A percentile compares a stretch with the other conserved stretches of the same genome.
phyloP scores from a whole-genome alignment of 2,113 vertebrate species.

The Hystrix brachyura region DNA sequence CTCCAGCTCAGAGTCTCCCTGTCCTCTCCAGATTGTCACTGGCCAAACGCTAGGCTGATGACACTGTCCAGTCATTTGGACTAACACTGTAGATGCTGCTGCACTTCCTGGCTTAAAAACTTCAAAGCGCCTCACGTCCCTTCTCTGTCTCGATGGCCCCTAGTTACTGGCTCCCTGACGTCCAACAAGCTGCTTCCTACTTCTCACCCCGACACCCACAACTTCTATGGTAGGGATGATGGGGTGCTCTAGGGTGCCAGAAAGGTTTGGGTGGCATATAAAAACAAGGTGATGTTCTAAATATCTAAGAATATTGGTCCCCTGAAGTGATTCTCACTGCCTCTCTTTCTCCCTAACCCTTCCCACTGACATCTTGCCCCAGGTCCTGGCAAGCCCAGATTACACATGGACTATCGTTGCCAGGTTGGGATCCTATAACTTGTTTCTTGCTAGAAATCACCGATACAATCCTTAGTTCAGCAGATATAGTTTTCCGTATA shows the following conservation, averaged over 20 bases:
- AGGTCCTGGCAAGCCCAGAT: constrained; percentile 13
- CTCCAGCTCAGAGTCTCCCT: not conserved
- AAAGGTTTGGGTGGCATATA: constrained; percentile 54
- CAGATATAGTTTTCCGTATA: constrained; percentile 95
- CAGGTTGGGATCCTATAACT: constrained; percentile 79
- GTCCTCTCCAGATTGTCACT: not conserved
- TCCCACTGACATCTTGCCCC: constrained; percentile 40
- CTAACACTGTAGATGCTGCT: constrained; percentile 72
- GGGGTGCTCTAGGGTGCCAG: constrained; percentile 44
- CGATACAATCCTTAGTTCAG: constrained; percentile 90
- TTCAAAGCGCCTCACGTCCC: not conserved
- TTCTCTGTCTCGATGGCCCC: not conserved
- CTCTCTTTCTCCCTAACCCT: constrained; percentile 57
- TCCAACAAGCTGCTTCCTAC: constrained; percentile 22
- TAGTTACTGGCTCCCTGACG: constrained; percentile 68
- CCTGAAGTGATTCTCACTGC: constrained; percentile 74
- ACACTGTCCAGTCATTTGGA: constrained; percentile 79
- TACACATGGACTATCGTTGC: constrained; percentile 76
- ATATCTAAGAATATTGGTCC: constrained; percentile 85
- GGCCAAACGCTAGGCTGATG: constrained; percentile 84
- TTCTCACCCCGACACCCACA: not conserved
- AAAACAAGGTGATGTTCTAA: constrained; percentile 80
- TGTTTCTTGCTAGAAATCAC: constrained; percentile 86
- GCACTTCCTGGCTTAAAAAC: constrained; percentile 1
- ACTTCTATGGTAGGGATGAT: constrained; percentile 39